These are phyloP conservation scores for Ochropleura plecta DNA, from an alignment of 2,888 invertebrate species.

Conservation along the genomic window DNA sequence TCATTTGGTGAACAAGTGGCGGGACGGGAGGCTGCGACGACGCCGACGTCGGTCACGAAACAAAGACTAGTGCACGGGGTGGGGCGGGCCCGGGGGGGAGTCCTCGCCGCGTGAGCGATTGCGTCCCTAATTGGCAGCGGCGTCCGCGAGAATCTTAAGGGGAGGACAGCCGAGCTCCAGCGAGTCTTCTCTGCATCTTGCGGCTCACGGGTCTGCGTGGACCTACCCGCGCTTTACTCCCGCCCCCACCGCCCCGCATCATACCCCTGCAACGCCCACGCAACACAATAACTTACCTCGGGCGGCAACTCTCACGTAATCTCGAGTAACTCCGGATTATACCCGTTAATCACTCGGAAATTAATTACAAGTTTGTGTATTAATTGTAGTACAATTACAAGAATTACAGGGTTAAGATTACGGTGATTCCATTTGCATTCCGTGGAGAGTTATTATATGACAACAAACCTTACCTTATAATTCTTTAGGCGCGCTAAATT, in stretches of 20 bases:
- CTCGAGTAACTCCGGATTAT: slow-evolving; percentile 90
- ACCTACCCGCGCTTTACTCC: slow-evolving; percentile 72
- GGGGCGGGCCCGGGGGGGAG: slow-evolving; percentile 74
- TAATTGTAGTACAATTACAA: slow-evolving; percentile 89
- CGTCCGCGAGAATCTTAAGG: slow-evolving; percentile 91
- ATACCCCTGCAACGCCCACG: slow-evolving; percentile 77
- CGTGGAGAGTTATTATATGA: slow-evolving; percentile 39
- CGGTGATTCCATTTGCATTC: slow-evolving; percentile 57
- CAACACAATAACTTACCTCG: slow-evolving; percentile 88
- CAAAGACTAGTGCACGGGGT: slow-evolving; percentile 81
- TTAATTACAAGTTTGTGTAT: slow-evolving; percentile 90
- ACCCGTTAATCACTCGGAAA: slow-evolving; percentile 90
- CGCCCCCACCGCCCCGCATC: slow-evolving; percentile 62
- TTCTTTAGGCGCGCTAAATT: slow-evolving; percentile 3
- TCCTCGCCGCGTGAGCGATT: slow-evolving; percentile 89
- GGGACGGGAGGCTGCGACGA: slow-evolving; percentile 78
- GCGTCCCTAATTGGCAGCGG: slow-evolving; percentile 91
- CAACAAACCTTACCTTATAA: slow-evolving; percentile 27
- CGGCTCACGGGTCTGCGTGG: slow-evolving; percentile 76
- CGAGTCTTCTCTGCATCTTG: slow-evolving; percentile 86
- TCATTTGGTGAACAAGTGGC: slow-evolving; percentile 86
- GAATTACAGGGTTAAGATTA: slow-evolving; percentile 81
- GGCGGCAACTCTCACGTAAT: slow-evolving; percentile 87
- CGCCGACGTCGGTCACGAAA: slow-evolving; percentile 80
- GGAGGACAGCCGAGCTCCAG: slow-evolving; percentile 87